phyloP scores from a whole-genome alignment of 1,140 invertebrate genomes.

The Eriosoma lanigerum region DNA sequence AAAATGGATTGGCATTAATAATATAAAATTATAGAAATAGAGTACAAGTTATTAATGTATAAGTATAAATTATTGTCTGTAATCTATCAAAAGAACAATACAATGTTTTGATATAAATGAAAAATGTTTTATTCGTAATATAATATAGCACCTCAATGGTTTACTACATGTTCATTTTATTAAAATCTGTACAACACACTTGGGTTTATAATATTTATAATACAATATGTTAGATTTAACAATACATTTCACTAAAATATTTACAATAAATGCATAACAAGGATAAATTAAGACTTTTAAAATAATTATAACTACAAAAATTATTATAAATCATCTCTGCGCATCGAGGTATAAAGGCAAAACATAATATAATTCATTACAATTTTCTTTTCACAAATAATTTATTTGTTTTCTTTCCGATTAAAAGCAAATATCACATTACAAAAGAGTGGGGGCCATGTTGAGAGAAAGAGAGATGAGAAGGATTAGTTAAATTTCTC shows the following conservation, averaged over 20 bases:
- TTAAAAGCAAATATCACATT: slow-evolving; percentile 23
- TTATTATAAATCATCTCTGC: slow-evolving; percentile 32
- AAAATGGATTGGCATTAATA: too few relatives aligned
- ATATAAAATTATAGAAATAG: too few relatives aligned
- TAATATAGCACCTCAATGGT: slow-evolving; percentile 35
- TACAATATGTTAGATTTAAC: slow-evolving; percentile 50
- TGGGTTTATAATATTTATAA: slow-evolving; percentile 28
- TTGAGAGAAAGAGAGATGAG: too few relatives aligned
- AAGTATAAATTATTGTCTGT: too few relatives aligned
- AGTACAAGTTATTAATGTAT: too few relatives aligned
- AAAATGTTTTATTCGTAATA: too few relatives aligned
- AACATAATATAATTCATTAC: not conserved
- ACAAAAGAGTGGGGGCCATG: too few relatives aligned
- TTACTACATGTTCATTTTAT: slow-evolving; percentile 39
- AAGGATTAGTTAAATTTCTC: not conserved
- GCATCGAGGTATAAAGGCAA: slow-evolving; percentile 3
- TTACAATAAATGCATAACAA: slow-evolving; percentile 47
- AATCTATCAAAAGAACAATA: too few relatives aligned
- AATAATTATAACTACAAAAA: slow-evolving; percentile 19
- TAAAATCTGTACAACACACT: slow-evolving; percentile 47
- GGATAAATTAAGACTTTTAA: slow-evolving; percentile 49
- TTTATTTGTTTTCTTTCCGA: not conserved
- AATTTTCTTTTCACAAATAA: not conserved
- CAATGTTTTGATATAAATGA: too few relatives aligned
- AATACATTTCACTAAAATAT: slow-evolving; percentile 50